phyloP scores from a whole-genome alignment of 2,888 invertebrate species.

The Monopis laevigella region DNA sequence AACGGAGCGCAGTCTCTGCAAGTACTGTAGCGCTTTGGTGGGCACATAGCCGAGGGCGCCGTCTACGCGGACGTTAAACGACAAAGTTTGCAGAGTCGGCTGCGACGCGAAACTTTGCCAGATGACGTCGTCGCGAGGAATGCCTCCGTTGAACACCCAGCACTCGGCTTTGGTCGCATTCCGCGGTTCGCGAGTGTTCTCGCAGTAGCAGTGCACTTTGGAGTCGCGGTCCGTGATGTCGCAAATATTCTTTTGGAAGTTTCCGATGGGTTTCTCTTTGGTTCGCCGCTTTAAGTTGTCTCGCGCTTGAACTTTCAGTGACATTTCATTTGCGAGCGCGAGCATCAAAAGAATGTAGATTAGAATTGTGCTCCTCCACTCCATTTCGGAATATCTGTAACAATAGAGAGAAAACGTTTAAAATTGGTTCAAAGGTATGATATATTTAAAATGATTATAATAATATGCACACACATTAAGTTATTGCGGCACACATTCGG shows the following conservation, averaged over 20 bases:
- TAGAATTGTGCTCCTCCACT: constrained; percentile 43
- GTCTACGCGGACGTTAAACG: constrained; percentile 75
- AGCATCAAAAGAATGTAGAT: constrained; percentile 54
- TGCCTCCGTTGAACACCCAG: constrained; percentile 76
- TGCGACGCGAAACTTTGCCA: constrained; percentile 82
- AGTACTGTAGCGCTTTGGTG: constrained; percentile 72
- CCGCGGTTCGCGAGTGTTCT: constrained; percentile 57
- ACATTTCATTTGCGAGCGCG: constrained; percentile 55
- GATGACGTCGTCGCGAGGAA: constrained; percentile 73
- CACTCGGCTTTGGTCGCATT: constrained; percentile 80
- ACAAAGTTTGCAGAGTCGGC: constrained; percentile 73
- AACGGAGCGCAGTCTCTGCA: constrained; percentile 73
- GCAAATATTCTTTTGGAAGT: constrained; percentile 66
- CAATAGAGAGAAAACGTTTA: constrained; percentile 26
- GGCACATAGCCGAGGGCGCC: constrained; percentile 77
- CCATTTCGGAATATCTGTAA: constrained; percentile 56
- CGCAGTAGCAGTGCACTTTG: constrained; percentile 75
- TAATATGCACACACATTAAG: neutral
- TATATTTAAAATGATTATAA: neutral
- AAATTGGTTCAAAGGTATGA: neutral
- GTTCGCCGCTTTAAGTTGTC: constrained; percentile 51
- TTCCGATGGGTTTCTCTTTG: constrained; percentile 51
- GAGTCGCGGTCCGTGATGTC: constrained; percentile 63
- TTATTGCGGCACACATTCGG: neutral
- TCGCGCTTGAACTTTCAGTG: constrained; percentile 52